phyloP scores from a whole-genome alignment of 2,113 vertebrate species.

The Zosterops hypoxanthus region DNA sequence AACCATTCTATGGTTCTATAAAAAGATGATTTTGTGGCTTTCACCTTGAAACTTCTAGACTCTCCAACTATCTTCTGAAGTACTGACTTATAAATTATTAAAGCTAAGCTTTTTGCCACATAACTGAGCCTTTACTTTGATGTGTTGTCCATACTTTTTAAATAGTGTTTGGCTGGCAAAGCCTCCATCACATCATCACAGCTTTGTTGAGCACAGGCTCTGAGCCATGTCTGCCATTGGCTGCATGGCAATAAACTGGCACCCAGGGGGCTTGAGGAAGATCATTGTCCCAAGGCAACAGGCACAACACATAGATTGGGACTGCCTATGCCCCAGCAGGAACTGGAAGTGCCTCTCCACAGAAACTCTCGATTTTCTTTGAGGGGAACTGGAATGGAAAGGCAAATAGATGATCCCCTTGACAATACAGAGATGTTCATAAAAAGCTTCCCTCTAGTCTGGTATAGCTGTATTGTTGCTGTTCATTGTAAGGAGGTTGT shows the following conservation, averaged over 20 bases:
- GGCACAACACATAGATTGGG: background rate
- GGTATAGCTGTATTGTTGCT: background rate
- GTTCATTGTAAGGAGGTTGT: background rate
- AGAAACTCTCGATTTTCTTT: background rate
- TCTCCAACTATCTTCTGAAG: background rate
- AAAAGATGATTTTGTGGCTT: background rate
- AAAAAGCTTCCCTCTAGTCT: background rate
- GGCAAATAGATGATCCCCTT: background rate
- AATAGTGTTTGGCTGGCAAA: background rate
- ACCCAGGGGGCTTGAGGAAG: background rate
- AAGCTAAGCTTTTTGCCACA: background rate
- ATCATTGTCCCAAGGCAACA: background rate
- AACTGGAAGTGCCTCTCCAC: background rate
- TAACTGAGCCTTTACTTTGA: background rate
- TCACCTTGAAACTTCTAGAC: background rate
- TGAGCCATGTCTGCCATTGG: rapidly evolving
- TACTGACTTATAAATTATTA: background rate
- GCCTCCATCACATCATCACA: background rate
- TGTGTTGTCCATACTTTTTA: background rate
- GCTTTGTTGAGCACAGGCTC: background rate
- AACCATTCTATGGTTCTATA: background rate
- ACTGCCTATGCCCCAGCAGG: background rate
- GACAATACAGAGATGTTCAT: rapidly evolving
- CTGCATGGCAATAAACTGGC: background rate
- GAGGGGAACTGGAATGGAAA: background rate